Percentiles rank a stretch among this genome's conserved stretches.
These are phyloP conservation scores for Microplitis mediator DNA, from an alignment of 1,140 invertebrate genomes.

Conservation along the genomic window DNA sequence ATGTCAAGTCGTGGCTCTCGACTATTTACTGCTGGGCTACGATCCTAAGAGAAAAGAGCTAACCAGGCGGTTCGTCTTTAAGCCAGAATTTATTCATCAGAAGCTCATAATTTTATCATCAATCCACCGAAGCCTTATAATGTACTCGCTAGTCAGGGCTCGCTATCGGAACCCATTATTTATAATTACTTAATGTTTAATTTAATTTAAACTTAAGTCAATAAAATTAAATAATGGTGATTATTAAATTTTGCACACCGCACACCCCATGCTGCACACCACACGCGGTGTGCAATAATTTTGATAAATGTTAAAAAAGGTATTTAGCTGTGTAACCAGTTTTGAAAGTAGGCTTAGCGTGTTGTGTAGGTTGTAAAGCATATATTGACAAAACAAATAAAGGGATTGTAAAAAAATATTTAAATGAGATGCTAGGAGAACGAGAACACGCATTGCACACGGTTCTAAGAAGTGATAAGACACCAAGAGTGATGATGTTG, in stretches of 20 bases:
- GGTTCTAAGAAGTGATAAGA: slow-evolving; percentile 20
- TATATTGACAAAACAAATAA: slow-evolving; percentile 13
- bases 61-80: slow-evolving; percentile 2
- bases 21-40: not conserved
- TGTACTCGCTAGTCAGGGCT: no score
- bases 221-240: no score
- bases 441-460: slow-evolving; percentile 14
- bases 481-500: slow-evolving; percentile 20
- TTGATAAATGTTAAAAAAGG: no score
- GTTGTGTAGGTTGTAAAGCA: not conserved
- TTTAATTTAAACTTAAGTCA: no score
- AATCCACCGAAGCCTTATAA: no score
- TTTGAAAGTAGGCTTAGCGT: not conserved
- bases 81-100: not conserved
- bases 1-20: slow-evolving; percentile 49
- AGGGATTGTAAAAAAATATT: slow-evolving; percentile 1
- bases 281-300: no score
- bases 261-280: no score
- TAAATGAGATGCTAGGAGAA: slow-evolving; percentile 9
- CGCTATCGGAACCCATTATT: no score
- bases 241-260: no score
- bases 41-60: not conserved
- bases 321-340: not conserved
- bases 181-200: no score
- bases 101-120: slow-evolving; percentile 7